Evolutionary conservation across 2,797 vertebrate species (phyloP).

Genomic region (Lophura swinhoii): DNA sequence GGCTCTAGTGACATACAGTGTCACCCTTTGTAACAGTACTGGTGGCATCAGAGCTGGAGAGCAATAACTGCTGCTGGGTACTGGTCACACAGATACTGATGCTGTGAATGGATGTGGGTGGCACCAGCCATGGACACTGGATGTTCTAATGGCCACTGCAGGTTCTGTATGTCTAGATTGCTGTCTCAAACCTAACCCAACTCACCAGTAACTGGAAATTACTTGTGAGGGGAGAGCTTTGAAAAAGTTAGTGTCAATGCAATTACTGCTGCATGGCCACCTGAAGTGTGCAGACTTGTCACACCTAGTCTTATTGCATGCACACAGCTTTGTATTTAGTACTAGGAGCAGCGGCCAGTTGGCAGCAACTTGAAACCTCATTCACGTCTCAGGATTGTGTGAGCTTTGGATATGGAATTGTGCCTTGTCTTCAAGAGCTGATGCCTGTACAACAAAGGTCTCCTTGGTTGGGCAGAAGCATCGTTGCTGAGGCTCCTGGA

Average conservation of each 20-base stretch:
- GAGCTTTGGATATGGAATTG: neutral
- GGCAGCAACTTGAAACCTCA: neutral
- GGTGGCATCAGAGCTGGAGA: neutral
- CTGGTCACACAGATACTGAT: neutral
- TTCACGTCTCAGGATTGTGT: neutral
- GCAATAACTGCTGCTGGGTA: neutral
- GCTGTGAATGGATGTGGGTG: neutral
- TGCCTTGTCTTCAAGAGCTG: neutral
- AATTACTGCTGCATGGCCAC: neutral
- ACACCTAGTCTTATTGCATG: neutral
- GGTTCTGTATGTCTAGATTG: neutral
- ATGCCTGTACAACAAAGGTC: neutral
- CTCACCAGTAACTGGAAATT: neutral
- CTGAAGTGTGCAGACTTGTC: neutral
- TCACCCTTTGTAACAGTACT: neutral
- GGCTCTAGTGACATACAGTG: neutral
- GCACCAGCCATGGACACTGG: neutral
- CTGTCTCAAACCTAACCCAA: neutral
- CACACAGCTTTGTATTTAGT: neutral
- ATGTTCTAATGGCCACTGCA: neutral
- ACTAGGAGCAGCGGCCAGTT: neutral
- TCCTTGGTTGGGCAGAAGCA: neutral
- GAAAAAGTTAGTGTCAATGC: neutral
- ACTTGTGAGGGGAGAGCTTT: neutral
- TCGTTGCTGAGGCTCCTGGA: neutral